A percentile compares a stretch with the other conserved stretches of the same genome.
Evolutionary conservation across 92 coral and sea anemone genomes (phyloP).

Genomic region (Metridium senile): DNA sequence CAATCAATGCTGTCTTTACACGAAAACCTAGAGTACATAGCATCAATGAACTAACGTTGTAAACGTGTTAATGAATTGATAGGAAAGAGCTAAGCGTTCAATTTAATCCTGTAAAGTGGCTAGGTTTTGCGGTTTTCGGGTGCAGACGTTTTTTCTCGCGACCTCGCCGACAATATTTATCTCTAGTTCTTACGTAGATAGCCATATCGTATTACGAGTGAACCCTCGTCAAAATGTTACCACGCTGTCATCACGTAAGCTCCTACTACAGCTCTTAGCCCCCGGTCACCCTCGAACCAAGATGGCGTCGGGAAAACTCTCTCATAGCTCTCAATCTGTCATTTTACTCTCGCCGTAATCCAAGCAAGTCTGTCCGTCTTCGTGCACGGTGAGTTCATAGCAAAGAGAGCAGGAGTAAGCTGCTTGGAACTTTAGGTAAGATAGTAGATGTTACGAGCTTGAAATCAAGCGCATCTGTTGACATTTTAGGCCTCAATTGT

Average conservation of each 20-base stretch:
- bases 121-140: not conserved
- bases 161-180: not conserved
- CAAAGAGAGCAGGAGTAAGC: not conserved
- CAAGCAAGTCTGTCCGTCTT: not conserved
- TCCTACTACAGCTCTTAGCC: not conserved
- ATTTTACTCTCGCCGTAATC: not conserved
- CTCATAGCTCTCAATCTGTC: conserved; percentile 2
- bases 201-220: conserved; percentile 8
- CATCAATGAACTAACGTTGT: not conserved
- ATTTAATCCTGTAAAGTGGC: not conserved
- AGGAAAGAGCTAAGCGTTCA: not conserved
- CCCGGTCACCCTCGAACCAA: conserved; percentile 12
- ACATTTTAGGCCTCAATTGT: not conserved
- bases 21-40: not conserved
- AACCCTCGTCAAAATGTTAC: not conserved
- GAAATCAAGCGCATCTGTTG: not conserved
- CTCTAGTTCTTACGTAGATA: not conserved
- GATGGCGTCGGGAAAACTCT: conserved; percentile 13
- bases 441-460: not conserved
- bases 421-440: not conserved
- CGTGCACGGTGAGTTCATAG: not conserved
- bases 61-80: not conserved
- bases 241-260: conserved; percentile 5
- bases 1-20: not conserved
- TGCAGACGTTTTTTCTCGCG: conserved; percentile 11